phyloP scores from a whole-genome alignment of 53 echinoderm and acorn worm species.

The Patiria pectinifera region DNA sequence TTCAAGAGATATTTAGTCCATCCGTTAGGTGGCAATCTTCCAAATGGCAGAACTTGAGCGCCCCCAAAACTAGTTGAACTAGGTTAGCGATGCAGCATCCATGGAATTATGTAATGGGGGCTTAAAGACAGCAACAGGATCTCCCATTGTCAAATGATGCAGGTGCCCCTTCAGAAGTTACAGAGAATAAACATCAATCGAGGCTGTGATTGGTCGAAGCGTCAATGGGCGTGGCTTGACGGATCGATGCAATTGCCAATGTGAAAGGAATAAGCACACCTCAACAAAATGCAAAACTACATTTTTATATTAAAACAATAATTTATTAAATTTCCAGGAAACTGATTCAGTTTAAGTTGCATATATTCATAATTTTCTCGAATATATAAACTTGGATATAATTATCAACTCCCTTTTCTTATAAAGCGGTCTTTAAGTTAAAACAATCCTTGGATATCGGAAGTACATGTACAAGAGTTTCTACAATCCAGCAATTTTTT shows the following conservation, averaged over 20 bases:
- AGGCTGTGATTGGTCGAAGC: too few species aligned
- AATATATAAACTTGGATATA: not conserved
- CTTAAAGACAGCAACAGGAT: too few species aligned
- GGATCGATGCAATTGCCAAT: not conserved
- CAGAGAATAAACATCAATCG: too few species aligned
- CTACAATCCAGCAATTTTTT: not conserved
- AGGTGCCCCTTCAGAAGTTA: too few species aligned
- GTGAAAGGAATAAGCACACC: not conserved
- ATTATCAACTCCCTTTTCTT: not conserved
- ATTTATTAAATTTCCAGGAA: slow-evolving; percentile 47
- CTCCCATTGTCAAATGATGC: too few species aligned
- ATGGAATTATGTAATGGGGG: too few species aligned
- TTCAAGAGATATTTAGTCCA: slow-evolving; percentile 76
- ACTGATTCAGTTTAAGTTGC: slow-evolving; percentile 46
- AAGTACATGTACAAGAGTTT: not conserved
- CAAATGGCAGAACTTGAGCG: not conserved
- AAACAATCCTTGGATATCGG: slow-evolving; percentile 20
- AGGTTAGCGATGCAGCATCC: too few species aligned
- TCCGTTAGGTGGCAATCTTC: not conserved
- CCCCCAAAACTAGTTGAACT: not conserved
- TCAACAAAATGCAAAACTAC: not conserved
- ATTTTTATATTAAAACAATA: slow-evolving; percentile 56
- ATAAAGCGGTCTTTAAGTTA: slow-evolving; percentile 14
- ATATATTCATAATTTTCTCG: slow-evolving; percentile 31
- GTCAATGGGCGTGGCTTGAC: not conserved